Base-by-base conservation (phyloP, 2,888 invertebrate genomes). In the Lepidochrysops patricia region DNA sequence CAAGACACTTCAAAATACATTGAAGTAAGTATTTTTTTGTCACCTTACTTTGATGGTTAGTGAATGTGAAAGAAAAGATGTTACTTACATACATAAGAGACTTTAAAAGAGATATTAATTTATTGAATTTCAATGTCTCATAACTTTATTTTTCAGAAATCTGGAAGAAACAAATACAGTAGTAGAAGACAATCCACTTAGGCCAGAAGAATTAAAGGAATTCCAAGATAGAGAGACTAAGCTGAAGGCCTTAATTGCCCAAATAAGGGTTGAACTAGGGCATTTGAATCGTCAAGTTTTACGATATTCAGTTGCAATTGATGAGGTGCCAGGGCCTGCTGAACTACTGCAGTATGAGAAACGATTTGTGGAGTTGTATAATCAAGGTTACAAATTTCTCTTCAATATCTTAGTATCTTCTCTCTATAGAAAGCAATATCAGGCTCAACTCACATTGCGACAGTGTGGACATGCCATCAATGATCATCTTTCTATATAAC, bases 291-390 rank as follows among this genome's bases (percentile, higher is more conserved):
- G 96, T 43, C 93, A 93, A 65, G 93, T 98, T 61, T 93, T 96
- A 13, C 91, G 92, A 9, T 91, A 98, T 67, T 94, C 96, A 61
- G 90, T 97, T 26, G 95, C 96, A 72, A 88, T 98, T 60, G 99
- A 99, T 77, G 97, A 97, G 72, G 94, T 98, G 60, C 99, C 99
- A 0, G 95, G 96, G 32, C 92, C 97, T 62, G 96, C 97, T 0
- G 99, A 99, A 78, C 86, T 99, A 59, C 92, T 96, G 58, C 99
- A 99, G 76, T 99, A 99, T 80, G 98, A 99, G 79, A 92, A 96
- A 72, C 90, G 99, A 70, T 99, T 99, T 80, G 91, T 98, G 72
- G 99, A 99, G 85, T 91, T 99, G 6, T 98, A 98, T 76, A 97
- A 97, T 88, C 98, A 96, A 92, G 95, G 95, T 95, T 68, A 60